Evolutionary conservation across 2,113 vertebrate genomes (phyloP), one percentile per base, ranked within the genome.

Genomic region (Apodemus speciosus): DNA sequence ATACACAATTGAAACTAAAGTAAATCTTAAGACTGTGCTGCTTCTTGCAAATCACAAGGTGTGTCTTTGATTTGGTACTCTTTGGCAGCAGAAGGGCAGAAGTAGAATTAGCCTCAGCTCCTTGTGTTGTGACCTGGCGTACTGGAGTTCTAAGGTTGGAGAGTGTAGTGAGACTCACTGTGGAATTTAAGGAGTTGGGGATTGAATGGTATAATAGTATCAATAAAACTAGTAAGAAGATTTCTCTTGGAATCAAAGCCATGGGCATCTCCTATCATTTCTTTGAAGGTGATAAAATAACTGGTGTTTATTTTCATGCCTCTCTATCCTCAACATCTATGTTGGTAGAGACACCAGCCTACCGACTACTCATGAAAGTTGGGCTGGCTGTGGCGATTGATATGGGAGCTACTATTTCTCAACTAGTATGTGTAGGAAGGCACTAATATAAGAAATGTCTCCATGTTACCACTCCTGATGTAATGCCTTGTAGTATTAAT

Each of bases 211-310:
- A 20, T 85, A 75, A 79, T 6, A 85, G 23, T 90, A 32, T 88
- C 38, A 30, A 90, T 30, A 94, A 93, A 93, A 56, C 25, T 11
- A 94, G 18, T 25, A 93, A 81, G 49, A 91, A 20, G 16, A 64
- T 64, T 90, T 30, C 40, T 91, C 60, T 89, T 88, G 20, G 2
- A 85, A 71, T 88, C 71, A 94, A 88, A 73, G 30, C 23, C 58
- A 95, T 38, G 4, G 27, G 6, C n/a, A 83, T 93, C 71, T 75
- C 49, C 49, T 72, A 32, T n/a, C 62, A 60, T 84, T 91, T 25
- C n/a, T 69, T 86, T 85, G 58, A 88, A 81, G 58, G 58, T 92
- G 38, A 80, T 49, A 93, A n/a, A 85, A 75, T 64, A 64, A 9
- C 40, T 46, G 60, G 5, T 92, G 68, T 16, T 95, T 27, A 75